Percentiles rank a stretch among this genome's conserved stretches.
These are phyloP conservation scores for Pangasius mekongensis DNA, from an alignment of 2,797 vertebrate genomes.

Conservation along the genomic window DNA sequence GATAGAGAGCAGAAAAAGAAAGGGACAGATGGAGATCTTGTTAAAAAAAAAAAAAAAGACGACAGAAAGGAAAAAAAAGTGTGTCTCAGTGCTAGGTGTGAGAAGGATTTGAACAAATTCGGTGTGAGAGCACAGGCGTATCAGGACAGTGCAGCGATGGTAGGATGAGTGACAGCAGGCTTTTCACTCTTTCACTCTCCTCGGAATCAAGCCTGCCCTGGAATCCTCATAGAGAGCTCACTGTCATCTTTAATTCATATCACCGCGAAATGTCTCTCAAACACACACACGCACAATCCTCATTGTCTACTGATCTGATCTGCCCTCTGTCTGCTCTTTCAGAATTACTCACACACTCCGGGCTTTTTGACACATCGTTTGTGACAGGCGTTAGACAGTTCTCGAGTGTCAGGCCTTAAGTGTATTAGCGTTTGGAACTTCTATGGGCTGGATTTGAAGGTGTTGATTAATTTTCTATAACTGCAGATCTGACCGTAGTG, in stretches of 20 bases:
- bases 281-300: conserved; percentile 23
- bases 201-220: conserved; percentile 39
- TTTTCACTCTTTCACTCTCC: conserved; percentile 42
- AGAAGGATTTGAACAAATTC: not conserved
- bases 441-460: not conserved
- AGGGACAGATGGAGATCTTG: not conserved
- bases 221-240: conserved; percentile 54
- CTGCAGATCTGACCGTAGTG: not conserved
- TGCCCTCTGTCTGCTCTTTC: conserved; percentile 27
- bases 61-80: not conserved
- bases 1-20: not conserved
- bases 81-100: not conserved
- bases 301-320: conserved; percentile 48
- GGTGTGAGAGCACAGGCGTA: not conserved
- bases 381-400: conserved; percentile 32
- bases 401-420: conserved; percentile 24
- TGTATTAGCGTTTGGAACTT: not conserved
- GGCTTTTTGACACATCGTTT: conserved; percentile 29
- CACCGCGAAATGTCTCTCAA: conserved; percentile 18
- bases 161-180: conserved; percentile 51
- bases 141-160: conserved; percentile 24
- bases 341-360: conserved; percentile 41
- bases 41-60: not conserved
- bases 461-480: not conserved
- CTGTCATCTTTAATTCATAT: conserved; percentile 61